Evolutionary conservation across 1,140 invertebrate genomes (phyloP).

Genomic region (Pomacea maculata): DNA sequence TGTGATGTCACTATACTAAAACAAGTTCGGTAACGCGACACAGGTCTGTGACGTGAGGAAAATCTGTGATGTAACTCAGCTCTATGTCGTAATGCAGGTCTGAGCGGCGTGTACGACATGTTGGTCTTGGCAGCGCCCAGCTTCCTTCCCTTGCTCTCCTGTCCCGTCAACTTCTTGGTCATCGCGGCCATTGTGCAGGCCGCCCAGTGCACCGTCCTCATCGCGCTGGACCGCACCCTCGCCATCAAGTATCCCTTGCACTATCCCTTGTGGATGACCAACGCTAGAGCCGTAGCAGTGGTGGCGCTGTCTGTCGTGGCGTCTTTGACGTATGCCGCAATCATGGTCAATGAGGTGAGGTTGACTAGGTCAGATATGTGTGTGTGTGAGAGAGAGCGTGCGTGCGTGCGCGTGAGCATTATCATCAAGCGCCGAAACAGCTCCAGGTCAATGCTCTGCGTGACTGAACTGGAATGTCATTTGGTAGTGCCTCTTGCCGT

Average conservation of each 20-base stretch:
- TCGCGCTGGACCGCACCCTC: slow-evolving; percentile 1
- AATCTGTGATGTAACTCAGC: not conserved
- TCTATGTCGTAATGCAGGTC: not conserved
- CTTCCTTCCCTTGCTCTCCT: not conserved
- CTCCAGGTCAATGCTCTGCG: too few species aligned
- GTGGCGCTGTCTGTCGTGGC: not conserved
- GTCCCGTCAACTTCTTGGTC: slow-evolving; percentile 2
- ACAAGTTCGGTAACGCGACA: too few species aligned
- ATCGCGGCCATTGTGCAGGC: not conserved
- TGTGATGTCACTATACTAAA: too few species aligned
- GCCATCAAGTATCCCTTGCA: not conserved
- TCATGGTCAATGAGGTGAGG: not conserved
- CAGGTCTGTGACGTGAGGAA: too few species aligned
- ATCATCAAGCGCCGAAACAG: too few species aligned
- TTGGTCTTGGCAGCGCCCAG: not conserved
- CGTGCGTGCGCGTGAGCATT: too few species aligned
- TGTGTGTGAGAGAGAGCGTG: too few species aligned
- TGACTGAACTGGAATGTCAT: too few species aligned
- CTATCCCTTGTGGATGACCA: slow-evolving; percentile 7
- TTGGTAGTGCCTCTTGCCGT: too few species aligned
- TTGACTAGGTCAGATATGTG: too few species aligned
- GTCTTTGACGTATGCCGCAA: not conserved
- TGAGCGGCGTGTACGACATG: slow-evolving; percentile 1
- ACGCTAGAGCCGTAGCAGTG: not conserved
- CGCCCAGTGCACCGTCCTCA: slow-evolving; percentile 1